Evolutionary conservation across 2,888 invertebrate genomes (phyloP), one percentile per base, ranked within the genome.

Genomic region (Rhopalosiphum nymphaeae): DNA sequence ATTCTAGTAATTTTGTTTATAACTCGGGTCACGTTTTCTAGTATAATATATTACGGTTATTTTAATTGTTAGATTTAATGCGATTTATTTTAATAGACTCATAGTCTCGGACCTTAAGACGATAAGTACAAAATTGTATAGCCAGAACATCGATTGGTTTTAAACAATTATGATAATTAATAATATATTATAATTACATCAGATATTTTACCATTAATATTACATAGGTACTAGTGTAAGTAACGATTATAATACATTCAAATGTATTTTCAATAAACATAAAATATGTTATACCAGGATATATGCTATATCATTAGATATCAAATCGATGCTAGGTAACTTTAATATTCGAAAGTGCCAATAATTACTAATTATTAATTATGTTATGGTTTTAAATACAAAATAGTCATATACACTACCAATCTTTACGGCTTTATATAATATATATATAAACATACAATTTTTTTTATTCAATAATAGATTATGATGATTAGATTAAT

Each of bases 1-100:
- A n/a, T 57, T 21, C 29, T 61, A 61, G 61, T n/a, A 90, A 67
- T 46, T 67, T 57, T n/a, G 29, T 46, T 67, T 90, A 44, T 21
- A 67, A 90, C 90, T 67, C 90, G 44, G n/a, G 67, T 90, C 90
- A 90, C 61, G 90, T 90, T 90, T 49, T 67, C 29, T 61, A 46
- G 61, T 7, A 90, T 67, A 90, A 46, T 90, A 46, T 67, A 90
- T 57, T 46, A 90, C n/a, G 87, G 53, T 36, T 42, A 56, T 56
- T 89, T 89, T 56, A 56, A 89, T 89, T 89, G 26, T 56, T 25
- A 56, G 42, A 36, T 56, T 89, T 89, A 42, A 56, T 36, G 13
- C 26, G 42, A 56, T 56, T 42, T 89, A 89, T 86, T 86, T 46
- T 78, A 36, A 78, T 78, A 78, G 78, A 78, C 78, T 78, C 21